These are phyloP conservation scores for Acanthococcus lagerstroemiae DNA, from an alignment of 2,888 invertebrate genomes.

Conservation along the genomic window DNA sequence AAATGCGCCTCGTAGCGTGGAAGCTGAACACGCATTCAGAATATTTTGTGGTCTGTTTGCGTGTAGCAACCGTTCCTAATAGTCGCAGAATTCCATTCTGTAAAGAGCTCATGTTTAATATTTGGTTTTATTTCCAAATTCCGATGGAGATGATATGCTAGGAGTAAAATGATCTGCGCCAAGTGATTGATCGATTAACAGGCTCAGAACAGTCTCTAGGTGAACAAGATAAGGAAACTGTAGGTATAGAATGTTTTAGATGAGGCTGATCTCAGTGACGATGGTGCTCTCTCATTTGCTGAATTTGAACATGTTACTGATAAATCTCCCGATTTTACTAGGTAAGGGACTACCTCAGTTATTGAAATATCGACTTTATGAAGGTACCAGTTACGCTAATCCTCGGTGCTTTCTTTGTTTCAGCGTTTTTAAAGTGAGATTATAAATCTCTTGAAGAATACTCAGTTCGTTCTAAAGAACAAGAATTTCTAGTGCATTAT, in stretches of 20 bases:
- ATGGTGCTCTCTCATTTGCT: constrained; percentile 82
- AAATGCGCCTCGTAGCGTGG: constrained; percentile 79
- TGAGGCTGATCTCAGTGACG: constrained; percentile 90
- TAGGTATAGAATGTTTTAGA: constrained; percentile 73
- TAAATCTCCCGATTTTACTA: constrained; percentile 83
- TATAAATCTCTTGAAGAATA: too few relatives aligned
- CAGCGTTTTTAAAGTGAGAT: constrained; percentile 19
- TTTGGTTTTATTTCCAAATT: too few relatives aligned
- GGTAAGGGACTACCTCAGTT: too few relatives aligned
- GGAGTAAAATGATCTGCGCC: constrained; percentile 70
- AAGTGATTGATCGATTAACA: constrained; percentile 69
- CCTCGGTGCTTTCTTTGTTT: neutral
- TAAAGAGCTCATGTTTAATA: too few relatives aligned
- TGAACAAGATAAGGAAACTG: constrained; percentile 67
- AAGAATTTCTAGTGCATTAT: too few relatives aligned
- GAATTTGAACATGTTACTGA: constrained; percentile 95
- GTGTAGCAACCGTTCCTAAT: neutral
- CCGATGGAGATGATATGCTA: constrained; percentile 88
- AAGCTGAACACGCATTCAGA: constrained; percentile 89
- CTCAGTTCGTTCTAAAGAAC: too few relatives aligned
- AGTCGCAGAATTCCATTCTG: too few relatives aligned
- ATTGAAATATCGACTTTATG: neutral
- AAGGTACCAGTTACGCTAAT: neutral
- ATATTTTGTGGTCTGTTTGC: constrained; percentile 70
- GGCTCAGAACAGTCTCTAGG: constrained; percentile 58